Evolutionary conservation across 1,140 invertebrate species (phyloP).

Genomic region (Fragariocoptes setiger): DNA sequence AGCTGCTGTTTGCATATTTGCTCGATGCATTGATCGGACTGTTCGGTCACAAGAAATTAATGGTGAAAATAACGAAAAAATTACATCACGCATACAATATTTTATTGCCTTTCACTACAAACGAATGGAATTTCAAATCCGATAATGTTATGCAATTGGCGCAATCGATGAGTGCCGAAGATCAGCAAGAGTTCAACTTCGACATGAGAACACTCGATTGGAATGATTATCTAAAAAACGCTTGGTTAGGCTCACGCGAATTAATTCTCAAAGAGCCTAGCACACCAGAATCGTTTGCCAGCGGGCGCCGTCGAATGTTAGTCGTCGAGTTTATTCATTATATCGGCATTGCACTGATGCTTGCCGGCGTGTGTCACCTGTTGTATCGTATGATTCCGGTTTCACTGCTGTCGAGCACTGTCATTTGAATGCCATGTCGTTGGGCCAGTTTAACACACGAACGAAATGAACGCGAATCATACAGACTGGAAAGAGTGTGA

Average conservation of each 20-base stretch:
- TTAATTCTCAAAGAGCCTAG: constrained; percentile 37
- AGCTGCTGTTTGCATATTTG: constrained; percentile 48
- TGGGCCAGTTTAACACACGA: too few relatives aligned
- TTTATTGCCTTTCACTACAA: constrained; percentile 38
- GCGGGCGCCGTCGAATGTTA: neutral
- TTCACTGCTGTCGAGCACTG: too few relatives aligned
- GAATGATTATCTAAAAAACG: constrained; percentile 31
- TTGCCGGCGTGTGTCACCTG: too few relatives aligned
- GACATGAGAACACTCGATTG: constrained; percentile 33
- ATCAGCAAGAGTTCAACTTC: constrained; percentile 30
- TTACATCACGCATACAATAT: constrained; percentile 39
- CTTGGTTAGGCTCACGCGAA: constrained; percentile 35
- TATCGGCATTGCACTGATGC: neutral
- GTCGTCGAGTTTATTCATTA: neutral
- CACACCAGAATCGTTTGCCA: neutral
- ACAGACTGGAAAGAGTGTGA: too few relatives aligned
- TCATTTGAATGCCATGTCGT: too few relatives aligned
- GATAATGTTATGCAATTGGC: constrained; percentile 31
- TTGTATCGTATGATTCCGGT: too few relatives aligned
- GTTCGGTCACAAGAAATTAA: constrained; percentile 27
- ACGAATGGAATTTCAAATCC: constrained; percentile 49
- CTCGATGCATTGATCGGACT: constrained; percentile 35
- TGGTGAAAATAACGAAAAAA: constrained; percentile 30
- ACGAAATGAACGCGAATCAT: too few relatives aligned
- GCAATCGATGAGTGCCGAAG: constrained; percentile 23